Evolutionary conservation across 2,888 invertebrate species (phyloP).

Genomic region (Dicycla oo): DNA sequence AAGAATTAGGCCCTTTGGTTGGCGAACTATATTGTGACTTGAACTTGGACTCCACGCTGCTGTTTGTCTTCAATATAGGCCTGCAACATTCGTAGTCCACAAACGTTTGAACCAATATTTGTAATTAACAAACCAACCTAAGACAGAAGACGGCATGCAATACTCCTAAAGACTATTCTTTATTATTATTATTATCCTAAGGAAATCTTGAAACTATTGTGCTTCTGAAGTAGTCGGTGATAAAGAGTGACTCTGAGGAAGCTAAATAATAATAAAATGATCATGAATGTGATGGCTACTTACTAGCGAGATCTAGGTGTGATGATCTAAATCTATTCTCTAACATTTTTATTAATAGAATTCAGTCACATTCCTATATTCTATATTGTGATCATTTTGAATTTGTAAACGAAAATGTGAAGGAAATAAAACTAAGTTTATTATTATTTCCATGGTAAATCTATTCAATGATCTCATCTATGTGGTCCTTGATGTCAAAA

Average conservation of each 20-base stretch:
- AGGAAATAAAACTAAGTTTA: background rate
- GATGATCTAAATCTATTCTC: conserved; percentile 44
- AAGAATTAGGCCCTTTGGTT: conserved; percentile 93
- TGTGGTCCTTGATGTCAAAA: conserved; percentile 10
- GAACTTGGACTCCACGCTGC: conserved; percentile 88
- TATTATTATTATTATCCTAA: conserved; percentile 28
- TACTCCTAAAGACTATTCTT: conserved; percentile 35
- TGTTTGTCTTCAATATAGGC: conserved; percentile 83
- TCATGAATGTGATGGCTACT: conserved; percentile 56
- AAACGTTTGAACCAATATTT: conserved; percentile 35
- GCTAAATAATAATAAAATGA: conserved; percentile 69
- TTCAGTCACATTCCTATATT: conserved; percentile 20
- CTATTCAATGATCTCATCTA: conserved; percentile 6
- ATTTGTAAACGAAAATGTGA: conserved; percentile 15
- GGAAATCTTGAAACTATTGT: conserved; percentile 52
- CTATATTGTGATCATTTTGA: conserved; percentile 7
- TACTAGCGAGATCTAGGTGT: conserved; percentile 50
- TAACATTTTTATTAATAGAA: conserved; percentile 25
- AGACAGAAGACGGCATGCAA: conserved; percentile 49
- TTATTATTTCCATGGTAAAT: background rate
- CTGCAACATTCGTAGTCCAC: conserved; percentile 72
- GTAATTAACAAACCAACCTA: conserved; percentile 20
- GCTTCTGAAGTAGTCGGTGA: conserved; percentile 56
- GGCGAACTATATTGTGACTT: conserved; percentile 90
- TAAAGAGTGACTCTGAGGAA: conserved; percentile 56